Evolutionary conservation across 2,888 invertebrate species (phyloP), one percentile per base, ranked within the genome.

Genomic region (Drosophila tripunctata): DNA sequence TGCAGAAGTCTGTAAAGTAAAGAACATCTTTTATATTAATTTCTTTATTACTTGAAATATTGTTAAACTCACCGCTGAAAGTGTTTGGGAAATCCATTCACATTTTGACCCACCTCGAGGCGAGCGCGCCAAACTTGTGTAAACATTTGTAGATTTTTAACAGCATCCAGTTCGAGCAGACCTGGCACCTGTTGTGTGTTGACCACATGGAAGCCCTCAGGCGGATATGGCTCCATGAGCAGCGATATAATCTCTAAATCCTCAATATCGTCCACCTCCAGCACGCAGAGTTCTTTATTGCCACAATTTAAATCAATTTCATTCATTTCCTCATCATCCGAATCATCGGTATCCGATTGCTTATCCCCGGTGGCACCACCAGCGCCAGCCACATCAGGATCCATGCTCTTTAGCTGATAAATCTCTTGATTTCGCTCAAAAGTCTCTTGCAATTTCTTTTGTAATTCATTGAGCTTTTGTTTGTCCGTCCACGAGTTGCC

Each of bases 261-360:
- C 89, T 96, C 96, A 14, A 95, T 94, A 89, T 97, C 96, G 88
- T 96, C 96, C 7, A 96, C 95, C 93, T 96, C 96, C 33, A 96
- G 91, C 30, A 96, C 93, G 86, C 95, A 96, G 1, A 96, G 94
- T 78, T 96, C 96, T 90, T 96, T 96, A 85, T 95, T 95, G 35
- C 95, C 96, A 45, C 93, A 91, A 38, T 94, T 93, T 45, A 96
- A 92, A 89, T 96, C 96, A 24, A 94, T 93, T 50, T 94, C 92
- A 64, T 93, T 93, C 22, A 93, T 92, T 52, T 94, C 94, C 57
- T 94, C 94, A 60, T 95, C 95, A 62, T 95, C 95, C 0, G 94
- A 94, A 52, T 95, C 95, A 75, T 94, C 94, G 0, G 93, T 93
- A 75, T 94, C 95, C 0, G 91, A 91, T 52, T 88, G 88, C 43